Evolutionary conservation across 2,888 invertebrate species (phyloP).

Genomic region (Hirtodrosophila histrioides): DNA sequence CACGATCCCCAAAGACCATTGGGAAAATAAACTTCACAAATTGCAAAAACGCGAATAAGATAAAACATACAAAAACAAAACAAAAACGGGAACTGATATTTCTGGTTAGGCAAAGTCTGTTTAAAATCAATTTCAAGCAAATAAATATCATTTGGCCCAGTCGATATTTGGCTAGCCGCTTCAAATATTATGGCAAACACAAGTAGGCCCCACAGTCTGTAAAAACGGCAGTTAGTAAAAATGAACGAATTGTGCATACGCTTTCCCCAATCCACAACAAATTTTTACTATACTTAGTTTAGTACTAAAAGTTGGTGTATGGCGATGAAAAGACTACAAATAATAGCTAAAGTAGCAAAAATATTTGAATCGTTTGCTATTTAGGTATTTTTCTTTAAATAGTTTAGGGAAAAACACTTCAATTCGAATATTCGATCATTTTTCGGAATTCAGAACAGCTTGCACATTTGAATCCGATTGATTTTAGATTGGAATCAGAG

Average conservation of each 20-base stretch:
- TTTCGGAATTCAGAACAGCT: too few relatives aligned
- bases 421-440: too few relatives aligned
- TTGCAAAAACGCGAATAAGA: slow-evolving; percentile 19
- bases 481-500: too few relatives aligned
- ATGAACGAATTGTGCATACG: slow-evolving; percentile 17
- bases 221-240: neutral
- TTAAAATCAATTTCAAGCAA: slow-evolving; percentile 56
- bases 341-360: too few relatives aligned
- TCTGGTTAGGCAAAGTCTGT: slow-evolving; percentile 38
- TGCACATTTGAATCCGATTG: too few relatives aligned
- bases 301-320: too few relatives aligned
- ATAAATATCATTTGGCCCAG: slow-evolving; percentile 45
- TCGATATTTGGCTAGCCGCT: slow-evolving; percentile 41
- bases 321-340: too few relatives aligned
- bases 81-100: slow-evolving; percentile 16
- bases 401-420: too few relatives aligned
- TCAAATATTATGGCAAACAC: slow-evolving; percentile 47
- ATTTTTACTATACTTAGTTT: too few relatives aligned
- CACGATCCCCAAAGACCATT: neutral
- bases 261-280: slow-evolving; percentile 2
- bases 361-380: too few relatives aligned
- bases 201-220: too few relatives aligned
- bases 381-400: too few relatives aligned
- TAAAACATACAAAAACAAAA: neutral
- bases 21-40: slow-evolving; percentile 55